These are phyloP conservation scores for Craniophora ligustri DNA, from an alignment of 2,888 invertebrate genomes.

Conservation along the genomic window DNA sequence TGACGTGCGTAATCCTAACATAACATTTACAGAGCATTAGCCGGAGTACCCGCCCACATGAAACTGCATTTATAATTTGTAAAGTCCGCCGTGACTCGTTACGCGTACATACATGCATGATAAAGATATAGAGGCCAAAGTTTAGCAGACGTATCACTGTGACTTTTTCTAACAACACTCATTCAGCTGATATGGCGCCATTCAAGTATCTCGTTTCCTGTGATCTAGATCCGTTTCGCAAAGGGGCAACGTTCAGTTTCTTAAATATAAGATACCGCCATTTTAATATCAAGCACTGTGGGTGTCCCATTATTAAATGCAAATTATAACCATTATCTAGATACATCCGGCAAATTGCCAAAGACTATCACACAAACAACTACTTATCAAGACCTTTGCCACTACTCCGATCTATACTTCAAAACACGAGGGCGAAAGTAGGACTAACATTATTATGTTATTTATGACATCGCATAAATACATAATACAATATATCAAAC, in stretches of 20 bases:
- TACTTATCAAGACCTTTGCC: constrained; percentile 80
- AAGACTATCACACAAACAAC: constrained; percentile 71
- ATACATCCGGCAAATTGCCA: constrained; percentile 82
- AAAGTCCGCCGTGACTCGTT: constrained; percentile 33
- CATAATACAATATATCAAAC: constrained; percentile 58
- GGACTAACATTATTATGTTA: constrained; percentile 64
- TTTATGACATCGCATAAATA: constrained; percentile 64
- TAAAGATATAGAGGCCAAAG: constrained; percentile 68
- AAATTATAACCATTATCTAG: constrained; percentile 66
- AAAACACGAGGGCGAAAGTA: constrained; percentile 70
- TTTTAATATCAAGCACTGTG: constrained; percentile 45
- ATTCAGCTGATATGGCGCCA: constrained; percentile 67
- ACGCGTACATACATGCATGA: constrained; percentile 41
- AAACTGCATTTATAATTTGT: constrained; percentile 28
- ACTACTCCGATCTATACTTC: constrained; percentile 63
- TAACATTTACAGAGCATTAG: constrained; percentile 37
- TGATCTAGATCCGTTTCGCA: constrained; percentile 66
- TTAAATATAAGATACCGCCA: constrained; percentile 18
- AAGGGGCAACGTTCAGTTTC: constrained; percentile 56
- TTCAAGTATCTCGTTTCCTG: constrained; percentile 65
- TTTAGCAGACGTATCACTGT: constrained; percentile 60
- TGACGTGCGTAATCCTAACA: constrained; percentile 40
- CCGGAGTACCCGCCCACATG: constrained; percentile 10
- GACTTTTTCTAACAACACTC: constrained; percentile 70
- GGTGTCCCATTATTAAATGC: constrained; percentile 60